Evolutionary conservation across 1,140 invertebrate species (phyloP), one percentile per base, ranked within the genome.

Genomic region (Caenorhabditis latens): DNA sequence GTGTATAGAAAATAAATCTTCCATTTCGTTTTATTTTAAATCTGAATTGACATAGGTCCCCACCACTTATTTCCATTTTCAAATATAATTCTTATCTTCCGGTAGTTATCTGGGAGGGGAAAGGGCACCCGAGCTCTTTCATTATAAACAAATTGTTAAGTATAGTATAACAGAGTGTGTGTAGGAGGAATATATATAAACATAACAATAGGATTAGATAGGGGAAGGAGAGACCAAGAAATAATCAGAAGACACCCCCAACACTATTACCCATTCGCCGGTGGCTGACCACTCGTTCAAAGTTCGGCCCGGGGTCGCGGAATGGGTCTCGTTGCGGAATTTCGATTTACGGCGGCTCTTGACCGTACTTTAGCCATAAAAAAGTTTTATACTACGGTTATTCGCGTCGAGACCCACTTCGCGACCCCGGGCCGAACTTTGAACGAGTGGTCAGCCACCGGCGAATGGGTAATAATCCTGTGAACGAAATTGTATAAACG

Each of bases 141-240:
- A 13, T 13, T 63, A 63, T 63, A 63, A 63, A 63, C 61, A 63
- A 63, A 21, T 63, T 63, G 61, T 24, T 63, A 63, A 63, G 61
- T 32, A 32, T 32, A 32, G 57, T 21, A 58, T 63, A 63, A 53
- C 50, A 16, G 16, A 53, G 32, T 32, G 32, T 0, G 32, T 32
- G 32, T 14, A 58, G 8, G 32, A 32, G 8, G 32, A 32, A 32
- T 32, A 32, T 32, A 43, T 71, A 71, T 71, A 71, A 71, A 71
- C 65, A 71, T 71, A 71, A 71, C 65, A 71, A 46, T 71, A 71
- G 65, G 65, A 71, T 71, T 71, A 71, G 65, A 43, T 14, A 67
- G 65, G 11, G 14, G 65, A 43, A 43, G 16, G 32, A 32, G n/a
- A 32, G 32, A 13, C 21, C n/a, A n/a, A 40, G 61, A 58, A 19